Evolutionary conservation across 2,888 invertebrate species (phyloP).

Genomic region (Drosophila paramelanica): DNA sequence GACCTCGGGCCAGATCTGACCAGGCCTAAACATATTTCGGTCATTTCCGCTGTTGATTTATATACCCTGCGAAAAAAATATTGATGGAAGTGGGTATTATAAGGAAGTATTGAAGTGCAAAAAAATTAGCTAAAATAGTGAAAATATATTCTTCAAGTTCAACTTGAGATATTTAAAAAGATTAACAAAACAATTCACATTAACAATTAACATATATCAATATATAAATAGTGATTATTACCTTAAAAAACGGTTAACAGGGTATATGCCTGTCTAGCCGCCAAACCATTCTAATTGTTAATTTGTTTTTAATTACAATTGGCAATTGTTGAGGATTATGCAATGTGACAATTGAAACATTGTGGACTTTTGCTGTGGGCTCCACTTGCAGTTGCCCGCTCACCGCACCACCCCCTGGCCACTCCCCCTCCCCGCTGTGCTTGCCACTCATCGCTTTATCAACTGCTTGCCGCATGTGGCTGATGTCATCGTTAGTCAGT

Average conservation of each 20-base stretch:
- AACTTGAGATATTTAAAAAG: too few relatives aligned
- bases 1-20: slow-evolving; percentile 18
- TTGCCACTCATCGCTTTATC: slow-evolving; percentile 32
- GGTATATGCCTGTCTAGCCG: slow-evolving; percentile 3
- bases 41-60: slow-evolving; percentile 43
- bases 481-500: slow-evolving; percentile 56
- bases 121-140: too few relatives aligned
- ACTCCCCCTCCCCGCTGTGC: neutral
- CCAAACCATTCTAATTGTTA: neutral
- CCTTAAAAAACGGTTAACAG: neutral
- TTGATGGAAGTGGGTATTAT: neutral
- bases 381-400: slow-evolving; percentile 40
- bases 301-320: slow-evolving; percentile 57
- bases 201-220: too few relatives aligned
- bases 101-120: too few relatives aligned
- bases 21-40: slow-evolving; percentile 41
- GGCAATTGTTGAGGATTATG: slow-evolving; percentile 44
- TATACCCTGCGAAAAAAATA: neutral
- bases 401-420: neutral
- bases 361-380: slow-evolving; percentile 30
- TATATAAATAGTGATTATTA: too few relatives aligned
- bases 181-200: too few relatives aligned
- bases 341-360: slow-evolving; percentile 54
- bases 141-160: too few relatives aligned
- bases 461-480: slow-evolving; percentile 41